Conservation (phyloP, 2,113 vertebrate genomes). For the Hydrochoerus hydrochaeris region DNA sequence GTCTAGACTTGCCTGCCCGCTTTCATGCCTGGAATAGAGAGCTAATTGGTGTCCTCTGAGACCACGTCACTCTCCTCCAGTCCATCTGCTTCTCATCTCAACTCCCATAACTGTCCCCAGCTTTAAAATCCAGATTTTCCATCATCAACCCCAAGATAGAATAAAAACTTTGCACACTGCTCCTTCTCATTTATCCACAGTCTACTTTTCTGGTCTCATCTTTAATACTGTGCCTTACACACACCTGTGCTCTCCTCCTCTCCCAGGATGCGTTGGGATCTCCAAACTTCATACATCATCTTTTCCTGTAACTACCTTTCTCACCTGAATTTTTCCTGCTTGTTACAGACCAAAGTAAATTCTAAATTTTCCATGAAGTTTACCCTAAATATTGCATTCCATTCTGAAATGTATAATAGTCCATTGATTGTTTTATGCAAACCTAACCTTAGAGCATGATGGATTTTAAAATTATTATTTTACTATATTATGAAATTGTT, state of each 20-base stretch:
- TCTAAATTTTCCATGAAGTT: conserved; percentile 1
- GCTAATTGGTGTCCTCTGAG: neutral
- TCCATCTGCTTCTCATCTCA: neutral
- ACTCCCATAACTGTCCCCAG: fast-evolving
- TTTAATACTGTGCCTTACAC: neutral
- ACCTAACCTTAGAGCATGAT: neutral
- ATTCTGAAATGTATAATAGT: neutral
- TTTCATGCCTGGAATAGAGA: neutral
- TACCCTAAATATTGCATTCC: neutral
- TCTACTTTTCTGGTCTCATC: neutral
- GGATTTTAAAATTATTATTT: neutral
- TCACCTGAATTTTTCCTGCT: neutral
- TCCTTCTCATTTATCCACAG: neutral
- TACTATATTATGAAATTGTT: neutral
- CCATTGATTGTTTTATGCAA: neutral
- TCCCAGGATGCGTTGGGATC: neutral
- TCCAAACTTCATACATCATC: neutral
- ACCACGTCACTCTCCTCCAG: neutral
- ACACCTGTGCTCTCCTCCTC: neutral
- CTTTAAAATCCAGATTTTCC: neutral
- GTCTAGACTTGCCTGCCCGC: neutral
- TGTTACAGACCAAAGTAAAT: neutral
- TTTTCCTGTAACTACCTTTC: neutral
- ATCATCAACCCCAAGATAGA: neutral
- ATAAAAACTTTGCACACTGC: neutral